Base-by-base conservation (phyloP, 2,888 invertebrate species). In the Cepaea hortensis region DNA sequence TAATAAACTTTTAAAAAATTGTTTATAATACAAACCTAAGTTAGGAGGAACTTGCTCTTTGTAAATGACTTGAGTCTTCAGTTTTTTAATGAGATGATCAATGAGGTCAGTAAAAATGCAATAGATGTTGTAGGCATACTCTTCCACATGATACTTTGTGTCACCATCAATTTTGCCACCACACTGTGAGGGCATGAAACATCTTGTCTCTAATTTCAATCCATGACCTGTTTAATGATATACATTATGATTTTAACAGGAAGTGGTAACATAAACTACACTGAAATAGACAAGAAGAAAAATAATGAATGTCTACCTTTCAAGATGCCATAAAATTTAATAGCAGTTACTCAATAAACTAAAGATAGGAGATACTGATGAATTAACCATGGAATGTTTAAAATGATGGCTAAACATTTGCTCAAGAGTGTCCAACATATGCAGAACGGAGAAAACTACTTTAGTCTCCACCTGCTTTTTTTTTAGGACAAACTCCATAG, bases 61-160 rank as follows among this genome's bases (percentile, higher is more conserved):
- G 18, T 90, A 85, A 18, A 89, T 87, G 46, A 89, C 89, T 11
- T 87, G 86, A 23, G 91, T 81, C 46, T 89, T 87, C 62, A 90
- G 88, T 75, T 90, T 89, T 35, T 83, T 84, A 68, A 92, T 85
- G 65, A 91, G 85, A 62, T 89, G 89, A 84, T 91, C 91, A 23
- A 92, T 89, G 68, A 91, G 85, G 84, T 92, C 92, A 6, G 89
- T 89, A 83, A 89, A 91, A 62, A 92, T 87, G 88, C 91, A 91
- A 90, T 91, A 92, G 13, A 91, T 87, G 79, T 91, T 90, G 90
- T 90, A 92, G 15, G 91, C 91, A 86, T 91, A 91, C 72, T 92
- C 91, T 70, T 89, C 85, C 15, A 92, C 91, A 85, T 91, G 89
- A n/a, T 62, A 77, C 76, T 65, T 76, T 18, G 89, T 88, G 70